These are phyloP conservation scores for Sebastolobus altivelis DNA, from an alignment of 2,797 vertebrate genomes.

Conservation along the genomic window DNA sequence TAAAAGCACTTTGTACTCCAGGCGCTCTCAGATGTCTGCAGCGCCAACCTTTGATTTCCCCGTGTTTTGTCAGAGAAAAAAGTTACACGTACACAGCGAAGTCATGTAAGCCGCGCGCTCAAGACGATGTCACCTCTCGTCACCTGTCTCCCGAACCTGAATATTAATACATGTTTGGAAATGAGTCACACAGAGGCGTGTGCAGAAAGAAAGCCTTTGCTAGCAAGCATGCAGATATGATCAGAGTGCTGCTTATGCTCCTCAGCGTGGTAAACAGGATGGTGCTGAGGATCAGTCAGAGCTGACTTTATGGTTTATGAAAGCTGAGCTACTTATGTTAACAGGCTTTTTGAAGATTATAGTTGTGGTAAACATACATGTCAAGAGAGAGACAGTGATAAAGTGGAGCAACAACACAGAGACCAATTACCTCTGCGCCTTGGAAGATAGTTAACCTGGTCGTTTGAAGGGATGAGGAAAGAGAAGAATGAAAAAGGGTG, in stretches of 20 bases:
- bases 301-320: slow-evolving; percentile 87
- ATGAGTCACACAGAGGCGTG: slow-evolving; percentile 72
- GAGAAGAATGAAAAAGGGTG: slow-evolving; percentile 20
- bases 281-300: slow-evolving; percentile 84
- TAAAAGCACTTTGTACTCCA: slow-evolving; percentile 64
- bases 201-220: slow-evolving; percentile 72
- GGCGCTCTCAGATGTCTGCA: slow-evolving; percentile 57
- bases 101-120: slow-evolving; percentile 71
- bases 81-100: slow-evolving; percentile 48
- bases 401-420: slow-evolving; percentile 76
- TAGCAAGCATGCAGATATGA: slow-evolving; percentile 79
- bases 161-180: slow-evolving; percentile 83
- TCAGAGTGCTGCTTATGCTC: slow-evolving; percentile 81
- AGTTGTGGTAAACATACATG: slow-evolving; percentile 89
- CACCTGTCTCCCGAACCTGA: slow-evolving; percentile 77
- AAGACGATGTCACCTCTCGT: slow-evolving; percentile 70
- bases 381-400: slow-evolving; percentile 81
- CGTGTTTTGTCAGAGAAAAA: slow-evolving; percentile 67
- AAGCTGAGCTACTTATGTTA: slow-evolving; percentile 90
- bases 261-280: slow-evolving; percentile 85
- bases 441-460: slow-evolving; percentile 74
- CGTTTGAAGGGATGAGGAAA: slow-evolving; percentile 57
- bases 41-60: slow-evolving; percentile 73
- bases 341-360: slow-evolving; percentile 91
- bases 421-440: slow-evolving; percentile 77